phyloP scores from a whole-genome alignment of 1,140 invertebrate genomes.

The Achatina immaculata region DNA sequence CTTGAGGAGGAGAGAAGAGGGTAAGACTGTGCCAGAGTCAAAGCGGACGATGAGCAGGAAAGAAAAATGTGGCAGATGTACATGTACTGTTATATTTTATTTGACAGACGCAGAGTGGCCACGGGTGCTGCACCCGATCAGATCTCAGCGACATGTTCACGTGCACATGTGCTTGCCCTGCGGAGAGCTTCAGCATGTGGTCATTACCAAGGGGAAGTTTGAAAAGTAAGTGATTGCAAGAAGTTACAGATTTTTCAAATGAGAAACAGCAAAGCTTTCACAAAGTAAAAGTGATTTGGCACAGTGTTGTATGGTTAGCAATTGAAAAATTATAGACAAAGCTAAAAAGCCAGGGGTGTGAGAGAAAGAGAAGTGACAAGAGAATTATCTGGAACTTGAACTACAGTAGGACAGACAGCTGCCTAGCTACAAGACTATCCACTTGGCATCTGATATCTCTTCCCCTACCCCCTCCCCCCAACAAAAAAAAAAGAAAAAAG shows the following conservation, averaged over 20 bases:
- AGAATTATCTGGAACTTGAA: too few species aligned
- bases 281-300: not conserved
- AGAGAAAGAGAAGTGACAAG: too few species aligned
- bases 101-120: constrained; percentile 18
- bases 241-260: not conserved
- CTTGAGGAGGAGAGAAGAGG: not conserved
- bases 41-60: too few species aligned
- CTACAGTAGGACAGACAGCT: too few species aligned
- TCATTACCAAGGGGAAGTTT: constrained; percentile 32
- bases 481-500: too few species aligned
- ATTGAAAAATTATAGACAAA: not conserved
- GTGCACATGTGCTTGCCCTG: constrained; percentile 30
- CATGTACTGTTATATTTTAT: not conserved
- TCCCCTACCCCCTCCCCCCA: too few species aligned
- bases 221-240: constrained; percentile 17
- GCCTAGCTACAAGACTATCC: too few species aligned
- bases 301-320: not conserved
- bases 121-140: constrained; percentile 14
- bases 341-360: not conserved
- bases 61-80: too few species aligned
- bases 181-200: constrained; percentile 24
- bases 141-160: not conserved
- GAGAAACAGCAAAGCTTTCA: not conserved
- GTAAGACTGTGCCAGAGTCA: not conserved
- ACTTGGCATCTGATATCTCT: too few species aligned